A percentile compares a stretch with the other conserved stretches of the same genome.
Evolutionary conservation across 2,888 invertebrate species (phyloP).

Genomic region (Liopterus haemorrhoidalis): DNA sequence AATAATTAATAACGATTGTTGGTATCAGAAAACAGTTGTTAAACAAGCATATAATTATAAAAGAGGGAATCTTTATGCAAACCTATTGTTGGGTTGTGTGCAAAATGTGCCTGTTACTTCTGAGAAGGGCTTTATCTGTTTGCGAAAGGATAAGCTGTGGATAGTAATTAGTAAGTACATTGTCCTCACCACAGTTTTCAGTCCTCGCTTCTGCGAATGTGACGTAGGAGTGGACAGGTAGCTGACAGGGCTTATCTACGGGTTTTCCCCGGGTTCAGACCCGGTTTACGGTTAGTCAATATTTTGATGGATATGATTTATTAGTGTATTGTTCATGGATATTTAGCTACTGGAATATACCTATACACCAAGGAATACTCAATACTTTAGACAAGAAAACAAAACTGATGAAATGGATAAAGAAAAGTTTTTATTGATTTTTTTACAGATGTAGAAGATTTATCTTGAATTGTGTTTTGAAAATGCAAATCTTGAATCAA

Average conservation of each 20-base stretch:
- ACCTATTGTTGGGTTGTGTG: too few relatives aligned
- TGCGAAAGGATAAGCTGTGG: constrained; percentile 12
- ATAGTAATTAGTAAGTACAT: constrained; percentile 20
- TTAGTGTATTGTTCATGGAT: constrained; percentile 17
- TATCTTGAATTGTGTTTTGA: too few relatives aligned
- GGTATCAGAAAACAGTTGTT: too few relatives aligned
- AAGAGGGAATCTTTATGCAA: too few relatives aligned
- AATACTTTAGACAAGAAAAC: too few relatives aligned
- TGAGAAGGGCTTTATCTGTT: constrained; percentile 9
- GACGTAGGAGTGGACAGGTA: background rate
- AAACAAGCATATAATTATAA: too few relatives aligned
- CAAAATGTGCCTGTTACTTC: too few relatives aligned
- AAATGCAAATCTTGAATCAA: too few relatives aligned
- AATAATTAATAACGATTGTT: too few relatives aligned
- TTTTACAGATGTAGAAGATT: background rate
- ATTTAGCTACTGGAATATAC: too few relatives aligned
- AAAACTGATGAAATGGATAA: too few relatives aligned
- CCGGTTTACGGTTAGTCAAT: constrained; percentile 17
- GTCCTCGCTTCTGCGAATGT: constrained; percentile 9
- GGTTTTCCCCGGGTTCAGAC: background rate
- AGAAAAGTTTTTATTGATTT: background rate
- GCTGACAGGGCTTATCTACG: constrained; percentile 7
- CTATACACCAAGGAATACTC: too few relatives aligned
- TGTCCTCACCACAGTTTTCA: constrained; percentile 11
- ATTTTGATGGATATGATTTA: constrained; percentile 19